phyloP scores from a whole-genome alignment of 2,113 vertebrate genomes.

The Myiopsitta monachus region DNA sequence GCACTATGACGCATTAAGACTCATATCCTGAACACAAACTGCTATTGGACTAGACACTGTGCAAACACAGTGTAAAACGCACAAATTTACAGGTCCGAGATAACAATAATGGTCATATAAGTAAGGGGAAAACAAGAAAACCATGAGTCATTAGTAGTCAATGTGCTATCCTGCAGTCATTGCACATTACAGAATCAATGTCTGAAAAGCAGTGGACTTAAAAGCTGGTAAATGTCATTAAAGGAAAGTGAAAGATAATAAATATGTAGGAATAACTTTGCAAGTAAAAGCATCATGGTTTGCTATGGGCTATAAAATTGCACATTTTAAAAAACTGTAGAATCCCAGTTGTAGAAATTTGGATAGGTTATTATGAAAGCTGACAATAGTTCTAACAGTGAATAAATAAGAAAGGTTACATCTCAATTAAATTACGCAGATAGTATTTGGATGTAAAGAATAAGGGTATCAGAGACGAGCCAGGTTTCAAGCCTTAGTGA shows the following conservation, averaged over 20 bases:
- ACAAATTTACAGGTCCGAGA: background rate
- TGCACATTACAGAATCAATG: background rate
- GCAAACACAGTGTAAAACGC: background rate
- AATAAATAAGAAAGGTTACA: background rate
- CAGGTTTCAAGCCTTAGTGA: background rate
- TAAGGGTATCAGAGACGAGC: background rate
- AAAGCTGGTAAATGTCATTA: background rate
- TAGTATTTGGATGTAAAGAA: background rate
- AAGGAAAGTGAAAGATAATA: background rate
- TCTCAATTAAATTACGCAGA: background rate
- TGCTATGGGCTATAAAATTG: background rate
- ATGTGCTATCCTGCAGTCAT: background rate
- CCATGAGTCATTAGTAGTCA: background rate
- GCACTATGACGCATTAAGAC: background rate
- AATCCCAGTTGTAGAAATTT: background rate
- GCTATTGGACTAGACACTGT: background rate
- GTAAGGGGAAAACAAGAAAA: background rate
- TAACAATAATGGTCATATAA: background rate
- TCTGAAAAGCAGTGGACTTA: background rate
- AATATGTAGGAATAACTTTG: background rate
- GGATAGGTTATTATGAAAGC: background rate
- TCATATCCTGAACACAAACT: background rate
- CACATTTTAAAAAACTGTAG: background rate
- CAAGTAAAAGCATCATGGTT: background rate
- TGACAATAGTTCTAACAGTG: background rate